These are phyloP conservation scores for Andrena marginata DNA, from an alignment of 2,888 invertebrate species.

Conservation along the genomic window DNA sequence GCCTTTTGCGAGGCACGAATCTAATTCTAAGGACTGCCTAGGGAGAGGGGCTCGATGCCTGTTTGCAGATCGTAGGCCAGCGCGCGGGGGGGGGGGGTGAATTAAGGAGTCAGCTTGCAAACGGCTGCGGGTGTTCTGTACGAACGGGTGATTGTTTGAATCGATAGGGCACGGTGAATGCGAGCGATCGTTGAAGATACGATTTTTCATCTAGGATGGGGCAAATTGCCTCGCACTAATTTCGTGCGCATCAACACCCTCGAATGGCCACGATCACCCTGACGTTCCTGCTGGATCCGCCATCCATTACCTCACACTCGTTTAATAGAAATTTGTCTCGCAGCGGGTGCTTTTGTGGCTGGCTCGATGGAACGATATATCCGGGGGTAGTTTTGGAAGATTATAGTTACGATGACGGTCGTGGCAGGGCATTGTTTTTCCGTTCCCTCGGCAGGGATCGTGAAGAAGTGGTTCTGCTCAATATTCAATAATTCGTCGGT, in stretches of 20 bases:
- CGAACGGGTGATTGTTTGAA: neutral
- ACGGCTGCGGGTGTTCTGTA: neutral
- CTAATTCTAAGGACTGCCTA: conserved; percentile 31
- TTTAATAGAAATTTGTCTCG: conserved; percentile 44
- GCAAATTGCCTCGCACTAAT: too few species aligned
- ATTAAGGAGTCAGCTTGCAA: conserved; percentile 33
- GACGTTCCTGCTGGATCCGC: neutral
- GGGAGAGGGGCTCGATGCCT: conserved; percentile 5
- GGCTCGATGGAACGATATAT: conserved; percentile 12
- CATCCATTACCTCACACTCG: neutral
- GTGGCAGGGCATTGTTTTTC: conserved; percentile 59
- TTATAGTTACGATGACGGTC: conserved; percentile 39
- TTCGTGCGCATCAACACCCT: neutral
- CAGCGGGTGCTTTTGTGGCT: conserved; percentile 16
- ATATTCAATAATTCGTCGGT: conserved; percentile 77
- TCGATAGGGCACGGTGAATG: neutral
- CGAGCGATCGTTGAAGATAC: neutral
- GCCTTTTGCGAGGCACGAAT: conserved; percentile 71
- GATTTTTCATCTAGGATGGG: neutral
- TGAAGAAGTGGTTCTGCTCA: conserved; percentile 68
- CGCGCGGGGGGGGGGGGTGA: neutral
- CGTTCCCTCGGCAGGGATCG: conserved; percentile 48
- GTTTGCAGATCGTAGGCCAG: conserved; percentile 17
- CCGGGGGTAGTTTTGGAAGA: conserved; percentile 34
- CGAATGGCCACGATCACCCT: neutral